A percentile compares a stretch with the other conserved stretches of the same genome.
Conservation (phyloP, 2,888 invertebrate species). For the Hermaeophaga mercurialis region DNA sequence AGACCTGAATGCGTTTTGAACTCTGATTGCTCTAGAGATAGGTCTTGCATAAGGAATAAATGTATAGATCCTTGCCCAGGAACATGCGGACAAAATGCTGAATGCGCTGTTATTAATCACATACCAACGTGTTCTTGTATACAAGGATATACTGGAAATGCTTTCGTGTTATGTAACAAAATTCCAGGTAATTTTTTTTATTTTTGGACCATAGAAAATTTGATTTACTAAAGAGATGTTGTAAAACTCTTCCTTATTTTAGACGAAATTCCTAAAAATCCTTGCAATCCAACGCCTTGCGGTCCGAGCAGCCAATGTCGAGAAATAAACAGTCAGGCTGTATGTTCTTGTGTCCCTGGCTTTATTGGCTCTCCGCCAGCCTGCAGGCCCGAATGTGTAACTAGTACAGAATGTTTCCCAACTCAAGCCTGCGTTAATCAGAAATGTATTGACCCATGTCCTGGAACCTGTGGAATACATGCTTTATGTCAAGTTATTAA, state of each 20-base stretch:
- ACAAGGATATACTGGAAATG: slow-evolving; percentile 74
- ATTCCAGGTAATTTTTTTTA: slow-evolving; percentile 58
- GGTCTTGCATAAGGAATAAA: slow-evolving; percentile 74
- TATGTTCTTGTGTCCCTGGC: slow-evolving; percentile 73
- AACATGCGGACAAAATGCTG: slow-evolving; percentile 75
- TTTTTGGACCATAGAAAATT: no score
- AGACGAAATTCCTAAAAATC: slow-evolving; percentile 59
- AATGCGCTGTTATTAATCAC: slow-evolving; percentile 76
- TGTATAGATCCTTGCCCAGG: slow-evolving; percentile 83
- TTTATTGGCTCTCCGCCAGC: slow-evolving; percentile 75
- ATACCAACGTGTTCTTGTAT: slow-evolving; percentile 71
- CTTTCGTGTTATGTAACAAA: slow-evolving; percentile 64
- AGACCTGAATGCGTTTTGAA: slow-evolving; percentile 75
- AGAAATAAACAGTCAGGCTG: slow-evolving; percentile 66
- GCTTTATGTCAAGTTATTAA: slow-evolving; percentile 77
- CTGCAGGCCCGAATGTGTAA: slow-evolving; percentile 75
- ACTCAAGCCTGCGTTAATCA: slow-evolving; percentile 73
- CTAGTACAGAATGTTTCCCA: slow-evolving; percentile 72
- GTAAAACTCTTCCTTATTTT: neutral
- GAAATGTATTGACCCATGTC: slow-evolving; percentile 77
- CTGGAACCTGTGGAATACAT: slow-evolving; percentile 71
- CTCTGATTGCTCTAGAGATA: slow-evolving; percentile 71
- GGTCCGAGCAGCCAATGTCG: slow-evolving; percentile 73
- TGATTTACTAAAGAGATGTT: neutral
- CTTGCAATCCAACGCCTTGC: slow-evolving; percentile 75